phyloP scores from a whole-genome alignment of 2,113 vertebrate genomes.

The Riparia riparia region DNA sequence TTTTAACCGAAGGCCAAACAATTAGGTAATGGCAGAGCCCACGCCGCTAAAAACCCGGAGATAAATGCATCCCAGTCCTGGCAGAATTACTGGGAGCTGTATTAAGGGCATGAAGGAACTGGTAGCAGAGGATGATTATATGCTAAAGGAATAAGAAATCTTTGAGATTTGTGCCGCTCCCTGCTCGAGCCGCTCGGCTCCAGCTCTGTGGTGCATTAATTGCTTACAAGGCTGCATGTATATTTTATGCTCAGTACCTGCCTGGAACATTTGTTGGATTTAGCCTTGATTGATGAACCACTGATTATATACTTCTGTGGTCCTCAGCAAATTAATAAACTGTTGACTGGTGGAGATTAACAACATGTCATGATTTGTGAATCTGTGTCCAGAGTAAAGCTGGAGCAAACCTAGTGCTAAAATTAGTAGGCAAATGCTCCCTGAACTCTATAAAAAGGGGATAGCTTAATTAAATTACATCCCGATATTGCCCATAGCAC shows the following conservation, averaged over 20 bases:
- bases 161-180: conserved; percentile 33
- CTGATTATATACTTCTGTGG: conserved; percentile 68
- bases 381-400: conserved; percentile 31
- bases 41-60: neutral
- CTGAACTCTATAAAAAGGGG: conserved; percentile 68
- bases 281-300: conserved; percentile 69
- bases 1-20: neutral
- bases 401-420: conserved; percentile 46
- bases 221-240: conserved; percentile 65
- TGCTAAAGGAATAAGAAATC: conserved; percentile 54
- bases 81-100: conserved; percentile 11
- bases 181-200: neutral
- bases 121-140: conserved; percentile 47
- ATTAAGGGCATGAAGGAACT: neutral
- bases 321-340: conserved; percentile 66
- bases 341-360: conserved; percentile 71
- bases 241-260: conserved; percentile 68
- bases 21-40: conserved; percentile 9
- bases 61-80: neutral
- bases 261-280: conserved; percentile 69
- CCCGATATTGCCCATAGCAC: conserved; percentile 58
- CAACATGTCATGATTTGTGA: conserved; percentile 53
- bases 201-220: conserved; percentile 50
- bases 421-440: conserved; percentile 60
- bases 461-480: conserved; percentile 71